Base-by-base conservation (phyloP, 2,888 invertebrate species). In the Luffia ferchaultella region DNA sequence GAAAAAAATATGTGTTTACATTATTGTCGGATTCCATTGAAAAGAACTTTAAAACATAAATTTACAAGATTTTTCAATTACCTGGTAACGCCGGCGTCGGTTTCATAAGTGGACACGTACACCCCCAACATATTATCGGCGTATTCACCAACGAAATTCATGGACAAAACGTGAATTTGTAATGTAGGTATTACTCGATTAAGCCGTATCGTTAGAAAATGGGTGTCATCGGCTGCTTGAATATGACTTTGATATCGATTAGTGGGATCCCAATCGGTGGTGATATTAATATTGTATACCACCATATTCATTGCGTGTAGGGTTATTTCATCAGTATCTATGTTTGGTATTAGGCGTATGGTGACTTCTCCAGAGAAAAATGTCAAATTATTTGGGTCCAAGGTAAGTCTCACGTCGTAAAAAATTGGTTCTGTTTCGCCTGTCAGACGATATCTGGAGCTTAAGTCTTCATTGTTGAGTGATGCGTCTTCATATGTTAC, bases 111-210 rank as follows among this genome's bases (percentile, higher is more conserved):
- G 40, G 89, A 87, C 19, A 87, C 72, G 57, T 90, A 90, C 19
- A 92, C 83, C 17, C 91, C 92, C 51, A 86, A 86, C 65, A 89
- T 80, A 42, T 88, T 85, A 16, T 76, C 76, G 40, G 86, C 85
- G 51, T 89, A 86, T 2, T 67, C 64, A 0, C 87, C 90, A 0
- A 62, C 65, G 58, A 87, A 93, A 0, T 74, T 64, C 53, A 91
- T 88, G 51, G 76, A 67, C 1, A 90, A 58, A 0, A 63, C 62
- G 59, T 90, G 86, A 0, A 68, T 70, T 16, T 67, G 65, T 0
- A 75, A 69, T 0, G 64, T 61, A 1, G 55, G 52, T 30, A 89
- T 53, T 0, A 57, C 45, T 0, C 59, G 59, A 1, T 51, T 63
- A n/a, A 88, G 55, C 0, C 63, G 61, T 9, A 90, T 76, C 15